phyloP scores from a whole-genome alignment of 2,888 invertebrate genomes.

The Polydrusus tereticollis region DNA sequence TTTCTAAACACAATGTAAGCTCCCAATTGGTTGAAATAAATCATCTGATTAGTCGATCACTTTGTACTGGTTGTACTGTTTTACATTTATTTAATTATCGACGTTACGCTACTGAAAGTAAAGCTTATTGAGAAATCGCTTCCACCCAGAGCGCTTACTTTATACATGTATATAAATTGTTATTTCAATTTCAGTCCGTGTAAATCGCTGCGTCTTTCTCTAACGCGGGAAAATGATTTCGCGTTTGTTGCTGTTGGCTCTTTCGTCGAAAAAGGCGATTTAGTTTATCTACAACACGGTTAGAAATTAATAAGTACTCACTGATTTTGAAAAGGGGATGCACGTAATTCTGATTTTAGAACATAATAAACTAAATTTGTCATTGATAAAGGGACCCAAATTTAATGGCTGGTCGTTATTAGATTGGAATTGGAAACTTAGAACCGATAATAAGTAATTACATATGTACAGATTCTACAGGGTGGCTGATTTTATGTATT shows the following conservation, averaged over 20 bases:
- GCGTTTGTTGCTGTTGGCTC: constrained; percentile 15
- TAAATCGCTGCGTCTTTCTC: constrained; percentile 32
- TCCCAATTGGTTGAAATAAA: too few relatives aligned
- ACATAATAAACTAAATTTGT: neutral
- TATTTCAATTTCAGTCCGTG: constrained; percentile 43
- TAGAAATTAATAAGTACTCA: neutral
- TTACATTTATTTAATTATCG: too few relatives aligned
- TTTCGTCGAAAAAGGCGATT: constrained; percentile 9
- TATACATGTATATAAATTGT: constrained; percentile 43
- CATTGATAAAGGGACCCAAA: too few relatives aligned
- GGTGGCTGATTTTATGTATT: too few relatives aligned
- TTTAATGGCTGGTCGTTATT: too few relatives aligned
- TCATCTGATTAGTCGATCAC: too few relatives aligned
- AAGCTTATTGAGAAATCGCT: constrained; percentile 36
- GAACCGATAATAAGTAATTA: too few relatives aligned
- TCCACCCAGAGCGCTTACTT: constrained; percentile 41
- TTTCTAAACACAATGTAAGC: too few relatives aligned
- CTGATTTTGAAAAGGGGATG: neutral
- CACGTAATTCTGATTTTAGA: neutral
- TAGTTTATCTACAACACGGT: neutral
- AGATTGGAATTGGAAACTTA: too few relatives aligned
- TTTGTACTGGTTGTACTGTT: too few relatives aligned
- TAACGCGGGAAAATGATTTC: constrained; percentile 23
- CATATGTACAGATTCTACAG: too few relatives aligned
- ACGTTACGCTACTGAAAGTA: constrained; percentile 10